Evolutionary conservation across 2,113 vertebrate species (phyloP).

Genomic region (Boleophthalmus pectinirostris): DNA sequence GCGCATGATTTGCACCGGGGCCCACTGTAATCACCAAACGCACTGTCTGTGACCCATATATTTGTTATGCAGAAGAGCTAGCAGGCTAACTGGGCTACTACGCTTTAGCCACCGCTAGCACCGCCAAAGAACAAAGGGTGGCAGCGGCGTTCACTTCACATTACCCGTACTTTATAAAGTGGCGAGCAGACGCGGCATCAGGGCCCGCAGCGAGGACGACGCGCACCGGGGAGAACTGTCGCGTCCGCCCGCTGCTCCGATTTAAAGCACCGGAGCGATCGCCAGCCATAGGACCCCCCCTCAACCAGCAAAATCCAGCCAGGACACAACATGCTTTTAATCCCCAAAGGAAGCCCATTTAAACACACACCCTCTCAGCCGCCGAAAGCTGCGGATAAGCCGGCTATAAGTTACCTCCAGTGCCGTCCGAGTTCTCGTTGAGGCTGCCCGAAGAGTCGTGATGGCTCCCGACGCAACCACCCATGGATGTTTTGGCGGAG

Average conservation of each 20-base stretch:
- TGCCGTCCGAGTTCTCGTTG: conserved; percentile 96
- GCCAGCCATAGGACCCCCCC: background rate
- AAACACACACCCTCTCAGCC: conserved; percentile 15
- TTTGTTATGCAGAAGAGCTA: conserved; percentile 53
- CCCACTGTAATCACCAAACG: conserved; percentile 4
- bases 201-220: conserved; percentile 9
- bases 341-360: conserved; percentile 29
- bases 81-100: conserved; percentile 55
- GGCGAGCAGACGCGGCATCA: background rate
- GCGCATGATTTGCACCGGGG: background rate
- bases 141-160: conserved; percentile 21
- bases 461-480: conserved; percentile 97
- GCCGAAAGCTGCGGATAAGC: background rate
- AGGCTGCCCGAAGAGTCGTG: conserved; percentile 97
- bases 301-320: conserved; percentile 22
- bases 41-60: conserved; percentile 61
- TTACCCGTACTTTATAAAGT: conserved; percentile 29
- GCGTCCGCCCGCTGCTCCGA: conserved; percentile 28
- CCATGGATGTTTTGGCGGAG: conserved; percentile 86
- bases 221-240: background rate
- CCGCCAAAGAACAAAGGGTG: conserved; percentile 58
- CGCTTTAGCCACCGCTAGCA: conserved; percentile 60
- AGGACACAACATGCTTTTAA: conserved; percentile 51
- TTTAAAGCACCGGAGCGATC: conserved; percentile 16
- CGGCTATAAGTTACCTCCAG: conserved; percentile 83